These are phyloP conservation scores for Pachyramphus minor DNA, from an alignment of 2,113 vertebrate species.

Conservation along the genomic window DNA sequence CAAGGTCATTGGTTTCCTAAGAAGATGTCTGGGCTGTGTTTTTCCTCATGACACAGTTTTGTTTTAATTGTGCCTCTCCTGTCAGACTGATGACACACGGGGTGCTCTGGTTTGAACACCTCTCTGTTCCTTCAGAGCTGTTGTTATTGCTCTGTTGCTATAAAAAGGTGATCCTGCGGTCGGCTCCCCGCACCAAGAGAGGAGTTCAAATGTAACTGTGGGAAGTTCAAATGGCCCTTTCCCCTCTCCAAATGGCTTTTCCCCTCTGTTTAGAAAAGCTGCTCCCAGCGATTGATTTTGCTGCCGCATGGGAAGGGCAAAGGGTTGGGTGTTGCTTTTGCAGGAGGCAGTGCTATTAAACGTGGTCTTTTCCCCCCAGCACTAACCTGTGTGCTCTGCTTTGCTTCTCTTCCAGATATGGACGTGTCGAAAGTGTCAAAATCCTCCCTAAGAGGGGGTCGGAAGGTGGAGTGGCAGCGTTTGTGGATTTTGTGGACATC, in stretches of 20 bases:
- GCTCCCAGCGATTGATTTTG: not conserved
- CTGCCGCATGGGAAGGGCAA: not conserved
- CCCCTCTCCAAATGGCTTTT: not conserved
- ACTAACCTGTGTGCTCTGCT: conserved; percentile 42
- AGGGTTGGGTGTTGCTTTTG: not conserved
- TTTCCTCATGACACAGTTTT: not conserved
- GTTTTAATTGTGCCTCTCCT: conserved; percentile 3
- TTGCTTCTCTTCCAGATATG: conserved; percentile 85
- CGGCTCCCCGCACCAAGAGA: not conserved
- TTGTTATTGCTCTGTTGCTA: not conserved
- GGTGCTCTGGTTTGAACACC: not conserved
- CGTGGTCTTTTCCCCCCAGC: not conserved
- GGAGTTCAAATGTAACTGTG: not conserved
- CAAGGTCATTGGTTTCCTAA: conserved; percentile 12
- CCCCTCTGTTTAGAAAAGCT: not conserved
- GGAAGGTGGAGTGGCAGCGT: conserved; percentile 96
- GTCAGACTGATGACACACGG: not conserved
- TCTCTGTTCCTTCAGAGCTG: not conserved
- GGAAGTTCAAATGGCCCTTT: not conserved
- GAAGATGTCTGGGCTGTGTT: not conserved
- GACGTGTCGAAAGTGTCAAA: conserved; percentile 98
- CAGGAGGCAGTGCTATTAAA: not conserved
- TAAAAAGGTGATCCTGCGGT: not conserved
- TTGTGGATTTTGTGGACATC: conserved; percentile 99
- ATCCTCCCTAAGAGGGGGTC: conserved; percentile 97